Conservation (phyloP, 2,797 vertebrate species). For the Rhabdophis nuchalis region DNA sequence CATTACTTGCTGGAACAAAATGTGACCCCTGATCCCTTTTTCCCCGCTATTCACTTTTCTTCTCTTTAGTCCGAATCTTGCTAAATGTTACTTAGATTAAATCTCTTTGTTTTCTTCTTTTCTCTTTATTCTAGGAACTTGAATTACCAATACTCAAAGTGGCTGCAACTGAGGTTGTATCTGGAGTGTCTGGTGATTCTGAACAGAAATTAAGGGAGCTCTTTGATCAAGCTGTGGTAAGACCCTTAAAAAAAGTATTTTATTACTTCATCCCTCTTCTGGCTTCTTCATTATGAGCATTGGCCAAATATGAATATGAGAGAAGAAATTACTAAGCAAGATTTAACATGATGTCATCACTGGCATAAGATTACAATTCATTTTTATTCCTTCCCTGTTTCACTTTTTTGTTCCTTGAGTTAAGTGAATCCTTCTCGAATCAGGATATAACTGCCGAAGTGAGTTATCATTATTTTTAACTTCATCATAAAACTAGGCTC, state of each 20-base stretch:
- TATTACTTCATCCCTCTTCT: background rate
- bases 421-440: background rate
- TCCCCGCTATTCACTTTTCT: background rate
- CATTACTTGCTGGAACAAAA: background rate
- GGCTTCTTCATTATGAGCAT: background rate
- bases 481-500: background rate
- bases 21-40: too few species aligned
- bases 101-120: background rate
- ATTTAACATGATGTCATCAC: background rate
- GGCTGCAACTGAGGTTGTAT: conserved; percentile 91
- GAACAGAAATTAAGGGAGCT: conserved; percentile 92
- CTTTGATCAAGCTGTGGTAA: conserved; percentile 89
- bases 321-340: background rate
- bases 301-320: background rate
- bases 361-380: background rate
- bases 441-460: background rate
- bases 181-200: conserved; percentile 93
- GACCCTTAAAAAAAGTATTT: conserved; percentile 32
- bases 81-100: background rate
- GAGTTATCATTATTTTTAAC: background rate
- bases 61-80: background rate
- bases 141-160: conserved; percentile 88
- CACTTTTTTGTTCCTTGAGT: background rate
- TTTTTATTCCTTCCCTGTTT: background rate
- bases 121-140: conserved; percentile 78